phyloP scores from a whole-genome alignment of 2,888 invertebrate species.

The Gnatocerus cornutus region DNA sequence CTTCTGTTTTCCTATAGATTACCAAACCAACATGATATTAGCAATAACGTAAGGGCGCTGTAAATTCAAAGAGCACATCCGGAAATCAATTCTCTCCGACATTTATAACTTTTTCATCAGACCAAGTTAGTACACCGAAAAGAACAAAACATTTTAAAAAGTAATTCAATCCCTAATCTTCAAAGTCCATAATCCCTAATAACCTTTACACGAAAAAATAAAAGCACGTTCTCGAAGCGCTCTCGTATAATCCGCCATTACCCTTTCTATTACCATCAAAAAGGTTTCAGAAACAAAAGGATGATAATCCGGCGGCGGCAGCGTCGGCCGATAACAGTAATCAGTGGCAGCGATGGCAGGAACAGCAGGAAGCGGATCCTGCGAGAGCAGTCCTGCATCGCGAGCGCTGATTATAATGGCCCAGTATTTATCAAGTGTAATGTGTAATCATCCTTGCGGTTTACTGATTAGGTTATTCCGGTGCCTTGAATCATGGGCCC shows the following conservation, averaged over 20 bases:
- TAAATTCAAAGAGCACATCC: not conserved
- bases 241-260: constrained; percentile 60
- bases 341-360: constrained; percentile 56
- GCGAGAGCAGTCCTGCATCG: constrained; percentile 49
- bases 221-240: constrained; percentile 57
- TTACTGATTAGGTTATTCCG: constrained; percentile 68
- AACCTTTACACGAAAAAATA: constrained; percentile 59
- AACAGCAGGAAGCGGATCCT: constrained; percentile 54
- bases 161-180: constrained; percentile 61
- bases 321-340: constrained; percentile 61
- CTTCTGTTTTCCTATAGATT: constrained; percentile 31
- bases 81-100: constrained; percentile 30
- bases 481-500: constrained; percentile 64
- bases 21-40: constrained; percentile 19
- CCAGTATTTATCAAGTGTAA: constrained; percentile 67
- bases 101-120: constrained; percentile 26
- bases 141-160: constrained; percentile 58
- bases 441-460: constrained; percentile 68
- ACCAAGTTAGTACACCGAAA: constrained; percentile 34
- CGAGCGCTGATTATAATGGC: constrained; percentile 60
- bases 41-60: constrained; percentile 1
- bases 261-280: constrained; percentile 66
- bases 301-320: constrained; percentile 61
- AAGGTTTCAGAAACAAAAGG: constrained; percentile 66
- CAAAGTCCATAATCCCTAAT: constrained; percentile 61